These are phyloP conservation scores for Brachypteracias leptosomus DNA, from an alignment of 2,113 vertebrate species.

Conservation along the genomic window DNA sequence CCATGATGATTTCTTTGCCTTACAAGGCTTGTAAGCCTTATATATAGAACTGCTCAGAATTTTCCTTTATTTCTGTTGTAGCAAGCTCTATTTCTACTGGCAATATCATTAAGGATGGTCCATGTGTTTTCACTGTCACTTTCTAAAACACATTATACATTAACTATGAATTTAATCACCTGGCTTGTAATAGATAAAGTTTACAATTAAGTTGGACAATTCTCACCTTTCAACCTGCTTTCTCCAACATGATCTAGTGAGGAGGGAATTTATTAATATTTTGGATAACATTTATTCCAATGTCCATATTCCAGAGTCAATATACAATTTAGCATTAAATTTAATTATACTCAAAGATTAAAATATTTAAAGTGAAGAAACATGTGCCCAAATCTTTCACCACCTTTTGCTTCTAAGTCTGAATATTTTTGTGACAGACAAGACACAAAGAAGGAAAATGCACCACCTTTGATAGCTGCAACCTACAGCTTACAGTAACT, in stretches of 20 bases:
- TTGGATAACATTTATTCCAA: not conserved
- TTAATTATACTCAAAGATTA: not conserved
- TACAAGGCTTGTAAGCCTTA: not conserved
- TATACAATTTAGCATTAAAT: not conserved
- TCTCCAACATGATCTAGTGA: not conserved
- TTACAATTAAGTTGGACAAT: not conserved
- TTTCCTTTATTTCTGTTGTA: not conserved
- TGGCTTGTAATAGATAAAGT: not conserved
- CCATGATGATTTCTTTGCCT: not conserved
- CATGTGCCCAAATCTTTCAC: not conserved
- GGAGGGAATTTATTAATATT: not conserved
- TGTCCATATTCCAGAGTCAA: not conserved
- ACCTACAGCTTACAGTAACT: not conserved
- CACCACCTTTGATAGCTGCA: not conserved
- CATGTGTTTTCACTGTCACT: not conserved
- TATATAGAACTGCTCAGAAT: not conserved
- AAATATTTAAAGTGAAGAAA: not conserved
- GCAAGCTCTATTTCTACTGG: not conserved
- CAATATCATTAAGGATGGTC: not conserved
- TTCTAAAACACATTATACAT: not conserved
- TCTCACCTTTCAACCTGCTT: not conserved
- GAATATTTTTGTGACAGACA: not conserved
- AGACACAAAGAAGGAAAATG: not conserved
- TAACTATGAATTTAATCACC: not conserved
- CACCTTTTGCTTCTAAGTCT: not conserved